These are phyloP conservation scores for Tychaedon coryphoeus DNA, from an alignment of 2,113 vertebrate genomes.

Conservation along the genomic window DNA sequence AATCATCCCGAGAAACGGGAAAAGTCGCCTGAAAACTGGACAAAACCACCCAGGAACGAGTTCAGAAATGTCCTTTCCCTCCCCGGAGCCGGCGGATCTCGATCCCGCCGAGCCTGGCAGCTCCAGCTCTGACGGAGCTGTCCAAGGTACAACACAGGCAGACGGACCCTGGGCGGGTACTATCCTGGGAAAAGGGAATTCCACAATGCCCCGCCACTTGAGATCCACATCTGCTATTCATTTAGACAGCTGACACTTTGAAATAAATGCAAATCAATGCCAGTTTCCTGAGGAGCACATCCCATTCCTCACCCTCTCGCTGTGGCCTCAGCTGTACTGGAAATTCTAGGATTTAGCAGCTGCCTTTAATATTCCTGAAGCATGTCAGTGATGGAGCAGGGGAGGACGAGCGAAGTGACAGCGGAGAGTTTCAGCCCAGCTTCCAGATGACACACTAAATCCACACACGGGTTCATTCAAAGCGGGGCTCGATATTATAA, in stretches of 20 bases:
- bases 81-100: neutral
- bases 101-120: neutral
- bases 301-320: neutral
- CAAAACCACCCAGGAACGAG: accelerated
- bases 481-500: slow-evolving; percentile 31
- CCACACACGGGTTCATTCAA: neutral
- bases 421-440: neutral
- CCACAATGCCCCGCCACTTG: neutral
- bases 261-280: slow-evolving; percentile 21
- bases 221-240: neutral
- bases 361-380: neutral
- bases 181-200: neutral
- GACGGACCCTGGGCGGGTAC: neutral
- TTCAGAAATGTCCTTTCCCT: neutral
- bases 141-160: too few relatives aligned
- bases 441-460: neutral
- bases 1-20: accelerated
- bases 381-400: neutral
- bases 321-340: neutral
- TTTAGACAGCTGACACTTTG: neutral
- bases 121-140: neutral
- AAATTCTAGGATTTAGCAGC: neutral
- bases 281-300: neutral
- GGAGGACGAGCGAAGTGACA: neutral
- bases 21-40: neutral